Percentiles rank a stretch among this genome's conserved stretches.
Conservation (phyloP, 2,888 invertebrate genomes). For the Hypsopygia costalis region DNA sequence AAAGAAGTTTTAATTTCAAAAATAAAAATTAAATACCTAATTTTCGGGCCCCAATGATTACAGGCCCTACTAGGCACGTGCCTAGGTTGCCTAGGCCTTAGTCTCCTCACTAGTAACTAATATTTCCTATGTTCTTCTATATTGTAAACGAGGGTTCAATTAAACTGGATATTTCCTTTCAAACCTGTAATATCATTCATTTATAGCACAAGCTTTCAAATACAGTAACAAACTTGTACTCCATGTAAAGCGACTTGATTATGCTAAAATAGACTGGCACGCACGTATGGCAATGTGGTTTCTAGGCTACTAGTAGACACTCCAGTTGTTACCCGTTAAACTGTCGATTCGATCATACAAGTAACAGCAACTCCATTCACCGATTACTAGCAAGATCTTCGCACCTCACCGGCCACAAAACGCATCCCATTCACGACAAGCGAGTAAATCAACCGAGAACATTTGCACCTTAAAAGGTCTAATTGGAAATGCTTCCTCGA, state of each 20-base stretch:
- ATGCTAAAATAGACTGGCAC: not conserved
- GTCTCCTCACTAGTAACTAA: no score
- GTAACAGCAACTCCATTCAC: slow-evolving; percentile 55
- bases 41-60: no score
- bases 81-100: no score
- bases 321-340: not conserved
- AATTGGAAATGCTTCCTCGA: slow-evolving; percentile 55
- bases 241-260: not conserved
- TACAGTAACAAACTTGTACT: not conserved
- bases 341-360: slow-evolving; percentile 24
- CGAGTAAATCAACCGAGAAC: slow-evolving; percentile 73
- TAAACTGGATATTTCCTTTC: slow-evolving; percentile 15
- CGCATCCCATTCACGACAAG: slow-evolving; percentile 74
- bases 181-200: slow-evolving; percentile 7
- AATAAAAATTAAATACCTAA: no score
- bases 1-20: no score
- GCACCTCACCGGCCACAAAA: slow-evolving; percentile 69
- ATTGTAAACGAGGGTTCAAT: slow-evolving; percentile 4
- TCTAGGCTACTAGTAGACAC: not conserved
- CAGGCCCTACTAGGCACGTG: no score
- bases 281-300: not conserved
- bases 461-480: slow-evolving; percentile 47
- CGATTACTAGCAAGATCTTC: slow-evolving; percentile 69
- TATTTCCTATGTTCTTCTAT: not conserved
- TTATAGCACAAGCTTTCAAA: slow-evolving; percentile 7